Evolutionary conservation across 2,797 vertebrate species (phyloP), one percentile per base, ranked within the genome.

Genomic region (Atherinosoma microstoma): DNA sequence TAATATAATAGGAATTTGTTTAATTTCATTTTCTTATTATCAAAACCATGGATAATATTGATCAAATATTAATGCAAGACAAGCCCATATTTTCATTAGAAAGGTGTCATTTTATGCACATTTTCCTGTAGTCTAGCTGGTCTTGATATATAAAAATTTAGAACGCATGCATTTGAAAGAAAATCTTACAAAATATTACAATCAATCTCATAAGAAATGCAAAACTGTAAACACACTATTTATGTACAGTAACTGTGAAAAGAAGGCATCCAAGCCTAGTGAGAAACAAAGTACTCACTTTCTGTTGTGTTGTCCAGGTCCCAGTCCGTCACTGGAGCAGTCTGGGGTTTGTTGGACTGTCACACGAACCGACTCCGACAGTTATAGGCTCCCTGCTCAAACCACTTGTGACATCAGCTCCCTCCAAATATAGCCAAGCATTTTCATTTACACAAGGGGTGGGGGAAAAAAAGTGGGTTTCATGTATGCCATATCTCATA

Each of bases 361-460:
- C 86, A 88, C 87, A 87, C 79, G 76, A 83, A 82, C 66, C 34
- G 61, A 82, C 83, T 75, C 69, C 75, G 76, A 84, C 92, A 92
- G 92, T 94, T 95, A 95, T 95, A 95, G 85, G 84, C 87, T 90
- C 84, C 72, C 79, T 35, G 70, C 87, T 92, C 91, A 85, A 87
- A 89, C 89, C 92, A 90, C 92, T 94, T 87, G 88, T 95, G 95
- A 95, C 94, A 94, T 95, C 94, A 95, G 83, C 87, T 83, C 88
- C 65, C 83, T 93, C 93, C 94, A 94, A 95, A 95, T 94, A 95
- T 95, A 94, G 94, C 84, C 75, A 36, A 84, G 79, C 51, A 67
- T 91, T 89, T 91, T 82, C 82, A 91, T 87, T 84, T 80, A 77
- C 79, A 83, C 79, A 84, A 82, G 71, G 49, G 63, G 58, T 18